A percentile compares a stretch with the other conserved stretches of the same genome.
Conservation (phyloP, 2,113 vertebrate genomes). For the Gambusia holbrooki region DNA sequence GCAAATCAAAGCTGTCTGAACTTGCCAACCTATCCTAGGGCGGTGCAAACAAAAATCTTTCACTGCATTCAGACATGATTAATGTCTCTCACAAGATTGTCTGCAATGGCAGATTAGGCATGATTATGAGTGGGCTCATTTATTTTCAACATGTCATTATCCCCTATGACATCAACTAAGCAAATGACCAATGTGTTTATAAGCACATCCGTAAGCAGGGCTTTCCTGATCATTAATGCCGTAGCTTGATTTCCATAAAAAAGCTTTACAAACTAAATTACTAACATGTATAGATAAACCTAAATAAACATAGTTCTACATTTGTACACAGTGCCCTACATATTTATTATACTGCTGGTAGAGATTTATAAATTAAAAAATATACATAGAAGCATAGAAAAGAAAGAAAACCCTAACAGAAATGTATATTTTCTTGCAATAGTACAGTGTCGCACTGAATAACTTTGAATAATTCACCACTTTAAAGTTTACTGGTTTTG, state of each 20-base stretch:
- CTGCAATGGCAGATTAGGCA: slow-evolving; percentile 79
- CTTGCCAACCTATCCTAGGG: slow-evolving; percentile 61
- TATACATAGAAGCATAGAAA: no score
- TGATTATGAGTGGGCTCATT: slow-evolving; percentile 77
- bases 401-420: neutral
- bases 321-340: neutral
- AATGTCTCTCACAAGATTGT: slow-evolving; percentile 72
- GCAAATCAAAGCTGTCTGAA: slow-evolving; percentile 59
- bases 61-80: slow-evolving; percentile 74
- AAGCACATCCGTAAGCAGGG: slow-evolving; percentile 36
- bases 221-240: slow-evolving; percentile 62
- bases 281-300: neutral
- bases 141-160: slow-evolving; percentile 82
- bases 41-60: slow-evolving; percentile 64
- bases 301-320: neutral
- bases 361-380: neutral
- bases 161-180: slow-evolving; percentile 74
- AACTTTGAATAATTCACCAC: no score
- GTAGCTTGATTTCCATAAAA: slow-evolving; percentile 3
- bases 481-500: no score
- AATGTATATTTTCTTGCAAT: no score
- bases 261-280: neutral
- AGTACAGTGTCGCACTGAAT: no score
- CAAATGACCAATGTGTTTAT: slow-evolving; percentile 66
- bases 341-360: neutral